Evolutionary conservation across 2,113 vertebrate genomes (phyloP), one percentile per base, ranked within the genome.

Genomic region (Brienomyrus brachyistius): DNA sequence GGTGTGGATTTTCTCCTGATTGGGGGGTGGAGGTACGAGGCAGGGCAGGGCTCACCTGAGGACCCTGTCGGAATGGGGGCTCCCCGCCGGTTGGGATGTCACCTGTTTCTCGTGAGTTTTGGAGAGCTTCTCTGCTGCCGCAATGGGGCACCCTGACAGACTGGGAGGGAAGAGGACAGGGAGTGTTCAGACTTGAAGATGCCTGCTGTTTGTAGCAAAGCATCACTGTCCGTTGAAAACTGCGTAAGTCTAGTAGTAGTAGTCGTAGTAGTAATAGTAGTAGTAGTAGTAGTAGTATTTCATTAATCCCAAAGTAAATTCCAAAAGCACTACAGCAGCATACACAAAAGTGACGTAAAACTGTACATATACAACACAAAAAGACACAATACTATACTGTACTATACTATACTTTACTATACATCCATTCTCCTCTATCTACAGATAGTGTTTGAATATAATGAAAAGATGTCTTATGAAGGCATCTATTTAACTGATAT

Each of bases 61-160:
- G 90, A 98, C 98, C 94, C 98, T 95, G 94, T 99, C 98, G 31
- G 98, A 99, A 91, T 96, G 97, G 91, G 96, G 96, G 93, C 95
- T 95, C 92, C 91, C 97, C 91, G 96, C 96, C 0, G 96, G 94
- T 31, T 97, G 97, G 4, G 95, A 19, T 23, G 91, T 91, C 89
- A 95, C 94, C 94, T 97, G 98, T 93, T 99, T 99, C 94, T 99
- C 98, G 0, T 98, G 97, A 54, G 91, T 97, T 95, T 98, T 98
- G 96, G 97, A 97, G 92, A 99, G 95, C 94, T 99, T 99, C 89
- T 97, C 95, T 87, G 98, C 97, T 90, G 98, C 98, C 92, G 98
- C 98, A 90, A 99, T 99, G 90, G 98, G 98, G 91, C 98, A 99
- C 90, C 98, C 98, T 35, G 98, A 99, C 93, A 99, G 95, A 94